phyloP scores from a whole-genome alignment of 2,888 invertebrate species.

The Electrophaes corylata region DNA sequence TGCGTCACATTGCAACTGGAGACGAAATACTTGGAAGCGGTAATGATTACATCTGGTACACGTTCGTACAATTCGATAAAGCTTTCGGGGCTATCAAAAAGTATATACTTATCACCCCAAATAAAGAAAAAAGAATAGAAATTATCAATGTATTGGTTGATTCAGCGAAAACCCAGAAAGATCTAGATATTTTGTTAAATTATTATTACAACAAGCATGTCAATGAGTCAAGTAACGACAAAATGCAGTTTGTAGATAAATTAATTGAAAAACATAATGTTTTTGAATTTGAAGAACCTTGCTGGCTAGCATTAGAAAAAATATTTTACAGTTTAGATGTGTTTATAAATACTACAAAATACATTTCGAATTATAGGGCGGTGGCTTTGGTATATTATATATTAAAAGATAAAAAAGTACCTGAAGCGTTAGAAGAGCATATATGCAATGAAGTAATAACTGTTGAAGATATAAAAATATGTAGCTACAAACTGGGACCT shows the following conservation, averaged over 20 bases:
- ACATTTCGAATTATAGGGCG: neutral
- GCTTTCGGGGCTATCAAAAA: slow-evolving; percentile 47
- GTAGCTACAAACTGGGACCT: neutral
- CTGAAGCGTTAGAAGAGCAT: slow-evolving; percentile 9
- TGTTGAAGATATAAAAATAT: neutral
- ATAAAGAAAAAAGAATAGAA: slow-evolving; percentile 20
- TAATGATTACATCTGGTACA: slow-evolving; percentile 50
- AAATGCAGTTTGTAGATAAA: slow-evolving; percentile 19
- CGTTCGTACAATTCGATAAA: slow-evolving; percentile 46
- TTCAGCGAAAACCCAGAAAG: slow-evolving; percentile 42
- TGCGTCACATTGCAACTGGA: slow-evolving; percentile 41
- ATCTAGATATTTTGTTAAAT: slow-evolving; percentile 44
- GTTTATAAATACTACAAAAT: neutral
- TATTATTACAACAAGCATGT: slow-evolving; percentile 48
- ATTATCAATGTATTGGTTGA: slow-evolving; percentile 40
- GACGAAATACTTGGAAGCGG: slow-evolving; percentile 45
- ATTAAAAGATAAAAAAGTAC: slow-evolving; percentile 24
- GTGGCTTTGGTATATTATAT: slow-evolving; percentile 26
- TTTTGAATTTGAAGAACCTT: slow-evolving; percentile 18
- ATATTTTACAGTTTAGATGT: slow-evolving; percentile 26
- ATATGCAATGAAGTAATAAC: neutral
- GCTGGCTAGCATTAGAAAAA: slow-evolving; percentile 28
- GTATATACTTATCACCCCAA: slow-evolving; percentile 13
- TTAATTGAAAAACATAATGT: slow-evolving; percentile 20
- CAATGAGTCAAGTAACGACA: slow-evolving; percentile 21